Evolutionary conservation across 2,888 invertebrate species (phyloP).

Genomic region (Caenorhabditis sp.): DNA sequence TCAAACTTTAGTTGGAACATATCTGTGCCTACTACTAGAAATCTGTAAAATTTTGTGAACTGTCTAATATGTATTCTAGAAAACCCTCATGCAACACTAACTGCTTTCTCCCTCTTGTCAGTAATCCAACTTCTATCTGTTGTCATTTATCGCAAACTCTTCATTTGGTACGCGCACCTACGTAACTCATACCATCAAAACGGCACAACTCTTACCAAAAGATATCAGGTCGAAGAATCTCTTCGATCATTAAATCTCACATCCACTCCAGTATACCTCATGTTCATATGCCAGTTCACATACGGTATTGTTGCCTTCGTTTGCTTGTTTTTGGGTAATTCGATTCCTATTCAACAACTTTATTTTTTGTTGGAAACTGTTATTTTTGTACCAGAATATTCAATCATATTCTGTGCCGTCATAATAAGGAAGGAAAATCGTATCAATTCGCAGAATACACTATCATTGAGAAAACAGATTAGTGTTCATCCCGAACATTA

Average conservation of each 20-base stretch:
- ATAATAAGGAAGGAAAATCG: neutral
- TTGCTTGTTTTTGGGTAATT: neutral
- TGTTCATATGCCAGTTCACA: slow-evolving; percentile 4
- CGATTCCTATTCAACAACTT: neutral
- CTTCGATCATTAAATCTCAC: slow-evolving; percentile 10
- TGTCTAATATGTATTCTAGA: too few relatives aligned
- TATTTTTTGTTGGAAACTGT: neutral
- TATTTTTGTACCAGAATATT: neutral
- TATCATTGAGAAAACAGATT: neutral
- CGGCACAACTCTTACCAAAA: slow-evolving; percentile 10
- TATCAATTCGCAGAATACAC: neutral
- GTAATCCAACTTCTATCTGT: neutral
- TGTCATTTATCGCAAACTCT: neutral
- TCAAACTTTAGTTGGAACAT: too few relatives aligned
- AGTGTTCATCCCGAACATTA: neutral
- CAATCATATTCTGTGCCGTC: neutral
- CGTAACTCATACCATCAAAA: neutral
- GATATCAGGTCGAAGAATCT: slow-evolving; percentile 26
- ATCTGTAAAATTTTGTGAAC: too few relatives aligned
- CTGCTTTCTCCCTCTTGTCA: neutral
- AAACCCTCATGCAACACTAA: neutral
- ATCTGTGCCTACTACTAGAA: too few relatives aligned
- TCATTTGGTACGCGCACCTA: neutral
- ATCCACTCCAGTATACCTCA: slow-evolving; percentile 16
- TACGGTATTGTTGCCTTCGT: neutral